These are phyloP conservation scores for Cettia cetti DNA, from an alignment of 2,113 vertebrate species.

Conservation along the genomic window DNA sequence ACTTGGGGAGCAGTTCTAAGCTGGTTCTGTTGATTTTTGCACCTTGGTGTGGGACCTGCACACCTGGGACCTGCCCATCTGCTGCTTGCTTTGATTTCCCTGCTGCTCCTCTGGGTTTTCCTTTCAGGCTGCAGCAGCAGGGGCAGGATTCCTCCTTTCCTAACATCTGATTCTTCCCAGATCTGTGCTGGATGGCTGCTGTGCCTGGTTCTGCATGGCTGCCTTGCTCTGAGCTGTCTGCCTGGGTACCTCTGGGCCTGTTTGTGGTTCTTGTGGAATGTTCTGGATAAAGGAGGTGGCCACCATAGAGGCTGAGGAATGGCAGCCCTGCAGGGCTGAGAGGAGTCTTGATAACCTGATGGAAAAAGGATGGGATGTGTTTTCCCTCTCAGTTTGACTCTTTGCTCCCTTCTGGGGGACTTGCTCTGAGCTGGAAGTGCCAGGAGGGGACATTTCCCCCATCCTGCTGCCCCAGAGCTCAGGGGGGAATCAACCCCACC, in stretches of 20 bases:
- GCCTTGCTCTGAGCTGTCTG: not conserved
- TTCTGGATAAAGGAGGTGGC: not conserved
- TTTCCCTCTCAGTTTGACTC: not conserved
- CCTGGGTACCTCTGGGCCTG: not conserved
- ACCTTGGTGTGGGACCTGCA: not conserved
- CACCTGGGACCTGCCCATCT: not conserved
- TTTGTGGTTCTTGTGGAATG: not conserved
- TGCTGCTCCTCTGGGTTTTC: not conserved
- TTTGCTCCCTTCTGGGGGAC: not conserved
- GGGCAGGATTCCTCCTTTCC: not conserved
- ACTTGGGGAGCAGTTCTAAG: not conserved
- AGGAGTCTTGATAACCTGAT: not conserved
- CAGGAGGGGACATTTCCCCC: not conserved
- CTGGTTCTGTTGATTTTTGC: not conserved
- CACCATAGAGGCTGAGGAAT: accelerated
- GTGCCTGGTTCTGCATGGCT: not conserved
- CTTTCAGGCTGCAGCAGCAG: not conserved
- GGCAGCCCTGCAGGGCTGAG: not conserved
- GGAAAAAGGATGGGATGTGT: not conserved
- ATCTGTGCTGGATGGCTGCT: not conserved
- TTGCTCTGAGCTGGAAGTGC: not conserved
- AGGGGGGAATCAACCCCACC: not conserved
- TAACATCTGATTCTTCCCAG: not conserved
- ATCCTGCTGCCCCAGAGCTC: not conserved
- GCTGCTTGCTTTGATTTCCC: not conserved